phyloP scores from a whole-genome alignment of 2,888 invertebrate genomes.

The Bruchidius siliquastri region DNA sequence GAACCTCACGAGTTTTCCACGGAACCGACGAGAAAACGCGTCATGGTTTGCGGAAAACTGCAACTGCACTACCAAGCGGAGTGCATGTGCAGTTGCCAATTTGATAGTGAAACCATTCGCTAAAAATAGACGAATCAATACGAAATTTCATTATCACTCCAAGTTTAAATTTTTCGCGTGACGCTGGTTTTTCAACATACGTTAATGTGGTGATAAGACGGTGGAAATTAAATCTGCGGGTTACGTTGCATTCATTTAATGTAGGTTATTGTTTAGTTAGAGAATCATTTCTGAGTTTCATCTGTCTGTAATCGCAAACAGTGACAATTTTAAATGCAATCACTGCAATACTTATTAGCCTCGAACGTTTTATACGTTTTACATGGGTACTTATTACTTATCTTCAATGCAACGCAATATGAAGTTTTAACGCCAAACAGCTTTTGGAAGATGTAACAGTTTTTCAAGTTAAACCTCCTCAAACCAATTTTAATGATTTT shows the following conservation, averaged over 20 bases:
- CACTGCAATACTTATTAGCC: too few relatives aligned
- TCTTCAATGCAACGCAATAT: too few relatives aligned
- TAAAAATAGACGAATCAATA: constrained; percentile 42
- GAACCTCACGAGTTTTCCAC: not conserved
- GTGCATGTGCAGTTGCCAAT: constrained; percentile 24
- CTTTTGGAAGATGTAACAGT: too few relatives aligned
- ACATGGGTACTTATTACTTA: too few relatives aligned
- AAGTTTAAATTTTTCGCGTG: not conserved
- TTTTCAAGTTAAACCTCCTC: too few relatives aligned
- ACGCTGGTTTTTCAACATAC: not conserved
- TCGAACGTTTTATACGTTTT: too few relatives aligned
- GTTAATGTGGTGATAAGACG: not conserved
- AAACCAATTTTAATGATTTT: too few relatives aligned
- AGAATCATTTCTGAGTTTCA: too few relatives aligned
- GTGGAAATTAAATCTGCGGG: not conserved
- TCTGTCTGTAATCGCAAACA: not conserved
- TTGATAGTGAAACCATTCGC: constrained; percentile 34
- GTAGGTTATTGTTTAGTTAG: not conserved
- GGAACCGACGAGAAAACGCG: constrained; percentile 17
- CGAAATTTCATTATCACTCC: constrained; percentile 36
- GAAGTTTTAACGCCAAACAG: too few relatives aligned
- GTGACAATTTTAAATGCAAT: too few relatives aligned
- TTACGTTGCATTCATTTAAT: not conserved
- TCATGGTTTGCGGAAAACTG: constrained; percentile 11
- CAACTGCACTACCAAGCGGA: constrained; percentile 13